phyloP scores from a whole-genome alignment of 2,888 invertebrate genomes.

The Sympetrum striolatum region DNA sequence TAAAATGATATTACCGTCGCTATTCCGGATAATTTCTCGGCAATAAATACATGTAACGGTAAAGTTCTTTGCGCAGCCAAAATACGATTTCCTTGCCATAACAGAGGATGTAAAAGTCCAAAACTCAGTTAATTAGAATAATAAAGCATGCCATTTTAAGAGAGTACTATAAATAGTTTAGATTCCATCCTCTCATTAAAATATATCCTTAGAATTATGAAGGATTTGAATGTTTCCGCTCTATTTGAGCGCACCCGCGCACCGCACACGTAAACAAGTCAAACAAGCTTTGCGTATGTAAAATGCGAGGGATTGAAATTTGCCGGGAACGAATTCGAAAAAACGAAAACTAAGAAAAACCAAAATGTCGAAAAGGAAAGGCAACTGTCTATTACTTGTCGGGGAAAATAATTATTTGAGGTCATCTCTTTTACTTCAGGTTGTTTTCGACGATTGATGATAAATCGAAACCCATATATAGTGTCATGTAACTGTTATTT shows the following conservation, averaged over 20 bases:
- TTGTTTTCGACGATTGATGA: background rate
- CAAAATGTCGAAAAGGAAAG: constrained; percentile 45
- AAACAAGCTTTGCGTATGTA: background rate
- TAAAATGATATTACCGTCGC: no score
- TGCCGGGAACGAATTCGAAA: no score
- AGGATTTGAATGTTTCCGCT: background rate
- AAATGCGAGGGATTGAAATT: background rate
- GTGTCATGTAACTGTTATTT: no score
- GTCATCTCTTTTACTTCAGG: constrained; percentile 47
- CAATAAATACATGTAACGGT: no score
- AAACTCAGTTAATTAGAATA: no score
- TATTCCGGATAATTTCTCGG: no score
- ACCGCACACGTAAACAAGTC: background rate
- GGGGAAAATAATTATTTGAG: constrained; percentile 34
- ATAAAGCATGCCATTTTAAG: no score
- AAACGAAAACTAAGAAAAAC: background rate
- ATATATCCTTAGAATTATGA: background rate
- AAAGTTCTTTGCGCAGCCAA: no score
- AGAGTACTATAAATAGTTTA: no score
- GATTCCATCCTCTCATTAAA: background rate
- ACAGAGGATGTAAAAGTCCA: no score
- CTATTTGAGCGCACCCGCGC: background rate
- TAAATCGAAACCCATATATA: no score
- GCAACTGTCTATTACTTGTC: constrained; percentile 43
- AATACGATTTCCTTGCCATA: no score